Percentiles rank a stretch among this genome's conserved stretches.
Evolutionary conservation across 1,140 invertebrate species (phyloP).

Genomic region (Heliconius nattereri): DNA sequence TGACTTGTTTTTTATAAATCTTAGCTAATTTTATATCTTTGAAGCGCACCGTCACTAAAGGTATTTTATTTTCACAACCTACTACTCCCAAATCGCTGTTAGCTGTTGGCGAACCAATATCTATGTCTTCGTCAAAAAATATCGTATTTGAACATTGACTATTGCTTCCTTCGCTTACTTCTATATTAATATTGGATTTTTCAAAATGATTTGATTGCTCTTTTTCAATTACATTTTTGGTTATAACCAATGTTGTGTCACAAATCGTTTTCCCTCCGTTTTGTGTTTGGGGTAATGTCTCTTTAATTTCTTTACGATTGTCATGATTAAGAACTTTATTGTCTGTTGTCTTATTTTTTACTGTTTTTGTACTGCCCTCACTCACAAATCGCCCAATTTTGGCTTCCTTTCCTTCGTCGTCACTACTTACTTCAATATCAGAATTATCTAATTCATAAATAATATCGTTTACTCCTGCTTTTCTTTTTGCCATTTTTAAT

Average conservation of each 20-base stretch:
- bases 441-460: constrained; percentile 79
- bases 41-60: constrained; percentile 67
- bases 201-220: background rate
- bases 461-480: constrained; percentile 69
- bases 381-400: constrained; percentile 55
- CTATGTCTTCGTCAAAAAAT: constrained; percentile 65
- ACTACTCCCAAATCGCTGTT: constrained; percentile 59
- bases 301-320: constrained; percentile 41
- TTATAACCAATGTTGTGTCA: constrained; percentile 20
- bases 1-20: constrained; percentile 65
- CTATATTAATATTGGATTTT: constrained; percentile 14
- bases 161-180: constrained; percentile 16
- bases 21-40: constrained; percentile 62
- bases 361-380: constrained; percentile 23
- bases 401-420: constrained; percentile 63
- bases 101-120: constrained; percentile 59
- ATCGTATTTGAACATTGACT: constrained; percentile 44
- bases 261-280: constrained; percentile 66
- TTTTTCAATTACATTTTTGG: background rate
- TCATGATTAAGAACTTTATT: constrained; percentile 46
- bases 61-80: constrained; percentile 67
- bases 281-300: constrained; percentile 33
- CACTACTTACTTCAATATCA: constrained; percentile 70
- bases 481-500: constrained; percentile 65
- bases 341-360: constrained; percentile 20